phyloP scores from a whole-genome alignment of 2,113 vertebrate genomes.

The Promerops cafer region DNA sequence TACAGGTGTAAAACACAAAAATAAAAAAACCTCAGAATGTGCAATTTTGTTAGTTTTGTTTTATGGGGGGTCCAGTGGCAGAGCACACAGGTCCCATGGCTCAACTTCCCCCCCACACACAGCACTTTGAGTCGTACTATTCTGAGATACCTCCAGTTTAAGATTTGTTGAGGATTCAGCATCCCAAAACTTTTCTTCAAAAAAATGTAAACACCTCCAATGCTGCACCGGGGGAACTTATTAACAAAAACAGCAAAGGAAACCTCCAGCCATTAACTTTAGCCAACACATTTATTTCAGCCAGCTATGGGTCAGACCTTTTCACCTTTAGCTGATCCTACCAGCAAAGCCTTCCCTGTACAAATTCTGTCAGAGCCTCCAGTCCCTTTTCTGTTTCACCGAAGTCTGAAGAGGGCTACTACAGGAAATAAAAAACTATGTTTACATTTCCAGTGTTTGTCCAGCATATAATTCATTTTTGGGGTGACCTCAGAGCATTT shows the following conservation, averaged over 20 bases:
- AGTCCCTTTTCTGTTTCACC: background rate
- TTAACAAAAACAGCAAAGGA: background rate
- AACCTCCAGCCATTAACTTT: background rate
- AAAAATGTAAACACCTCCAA: background rate
- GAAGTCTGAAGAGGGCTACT: background rate
- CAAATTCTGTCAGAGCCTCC: background rate
- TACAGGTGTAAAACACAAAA: background rate
- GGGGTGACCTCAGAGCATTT: background rate
- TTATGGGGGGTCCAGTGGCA: background rate
- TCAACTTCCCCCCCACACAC: background rate
- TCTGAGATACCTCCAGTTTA: background rate
- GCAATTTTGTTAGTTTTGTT: background rate
- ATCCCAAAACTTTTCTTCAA: background rate
- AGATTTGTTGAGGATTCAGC: background rate
- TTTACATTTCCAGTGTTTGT: background rate
- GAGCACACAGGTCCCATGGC: background rate
- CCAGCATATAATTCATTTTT: background rate
- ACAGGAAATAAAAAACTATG: background rate
- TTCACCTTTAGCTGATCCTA: background rate
- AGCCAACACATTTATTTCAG: background rate
- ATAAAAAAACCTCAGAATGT: too few relatives aligned
- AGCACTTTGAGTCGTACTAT: background rate
- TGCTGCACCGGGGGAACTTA: background rate
- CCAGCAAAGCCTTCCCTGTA: background rate
- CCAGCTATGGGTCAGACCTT: background rate